Evolutionary conservation across 1,140 invertebrate genomes (phyloP).

Genomic region (Leptopilina boulardi): DNA sequence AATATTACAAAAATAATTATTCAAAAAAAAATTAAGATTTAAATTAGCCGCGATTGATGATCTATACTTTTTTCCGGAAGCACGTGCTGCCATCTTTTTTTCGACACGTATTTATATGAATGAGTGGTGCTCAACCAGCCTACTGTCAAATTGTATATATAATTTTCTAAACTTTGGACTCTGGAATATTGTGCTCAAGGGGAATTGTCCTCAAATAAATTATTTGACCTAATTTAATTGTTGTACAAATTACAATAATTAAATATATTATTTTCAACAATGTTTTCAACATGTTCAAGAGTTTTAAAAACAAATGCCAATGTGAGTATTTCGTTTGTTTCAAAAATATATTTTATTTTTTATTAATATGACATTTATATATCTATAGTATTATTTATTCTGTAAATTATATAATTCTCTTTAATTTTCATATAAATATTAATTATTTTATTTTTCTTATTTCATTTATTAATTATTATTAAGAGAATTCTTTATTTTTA

Average conservation of each 20-base stretch:
- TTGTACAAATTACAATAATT: constrained; percentile 9
- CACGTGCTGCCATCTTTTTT: neutral
- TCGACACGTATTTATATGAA: neutral
- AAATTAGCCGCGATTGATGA: neutral
- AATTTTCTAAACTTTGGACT: constrained; percentile 17
- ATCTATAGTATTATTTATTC: neutral
- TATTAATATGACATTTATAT: neutral
- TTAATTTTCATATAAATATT: neutral
- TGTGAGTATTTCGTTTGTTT: neutral
- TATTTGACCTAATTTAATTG: constrained; percentile 5
- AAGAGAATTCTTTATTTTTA: neutral
- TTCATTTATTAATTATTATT: neutral
- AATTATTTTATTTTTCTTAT: neutral
- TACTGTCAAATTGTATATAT: neutral
- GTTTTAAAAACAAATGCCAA: constrained; percentile 8
- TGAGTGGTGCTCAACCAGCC: neutral
- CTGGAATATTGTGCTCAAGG: neutral
- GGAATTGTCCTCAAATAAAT: neutral
- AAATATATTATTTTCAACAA: neutral
- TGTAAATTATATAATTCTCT: neutral
- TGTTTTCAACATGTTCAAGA: neutral
- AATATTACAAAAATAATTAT: neutral
- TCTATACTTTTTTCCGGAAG: neutral
- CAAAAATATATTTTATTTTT: neutral
- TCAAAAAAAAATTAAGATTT: neutral